Evolutionary conservation across 2,113 vertebrate genomes (phyloP).

Genomic region (Leucoraja erinaceus): DNA sequence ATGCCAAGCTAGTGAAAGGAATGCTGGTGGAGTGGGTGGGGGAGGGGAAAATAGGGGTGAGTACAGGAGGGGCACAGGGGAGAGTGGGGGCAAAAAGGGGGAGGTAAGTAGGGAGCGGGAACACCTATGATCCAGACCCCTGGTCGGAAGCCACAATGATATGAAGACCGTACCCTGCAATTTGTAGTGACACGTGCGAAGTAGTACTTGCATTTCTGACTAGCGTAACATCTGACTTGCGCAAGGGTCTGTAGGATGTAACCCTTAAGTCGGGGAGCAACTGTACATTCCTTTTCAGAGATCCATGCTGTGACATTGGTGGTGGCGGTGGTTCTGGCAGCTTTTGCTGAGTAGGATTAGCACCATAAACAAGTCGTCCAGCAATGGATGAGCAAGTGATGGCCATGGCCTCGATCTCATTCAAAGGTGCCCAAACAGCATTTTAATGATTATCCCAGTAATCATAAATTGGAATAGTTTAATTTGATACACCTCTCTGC

Average conservation of each 20-base stretch:
- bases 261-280: too few species aligned
- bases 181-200: neutral
- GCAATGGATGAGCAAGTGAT: neutral
- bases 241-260: too few species aligned
- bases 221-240: too few species aligned
- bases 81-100: too few species aligned
- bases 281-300: neutral
- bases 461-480: neutral
- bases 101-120: too few species aligned
- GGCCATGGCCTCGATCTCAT: neutral
- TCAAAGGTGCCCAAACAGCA: neutral
- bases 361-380: neutral
- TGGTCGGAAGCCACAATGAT: neutral
- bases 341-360: neutral
- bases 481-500: neutral
- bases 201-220: too few species aligned
- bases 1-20: too few species aligned
- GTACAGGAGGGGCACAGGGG: too few species aligned
- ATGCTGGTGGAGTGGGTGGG: too few species aligned
- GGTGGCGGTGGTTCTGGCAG: neutral
- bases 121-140: too few species aligned
- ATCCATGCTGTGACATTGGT: neutral
- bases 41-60: too few species aligned
- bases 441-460: neutral
- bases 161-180: neutral